These are phyloP conservation scores for Drosophila mimetica DNA, from an alignment of 2,888 invertebrate genomes.

Conservation along the genomic window DNA sequence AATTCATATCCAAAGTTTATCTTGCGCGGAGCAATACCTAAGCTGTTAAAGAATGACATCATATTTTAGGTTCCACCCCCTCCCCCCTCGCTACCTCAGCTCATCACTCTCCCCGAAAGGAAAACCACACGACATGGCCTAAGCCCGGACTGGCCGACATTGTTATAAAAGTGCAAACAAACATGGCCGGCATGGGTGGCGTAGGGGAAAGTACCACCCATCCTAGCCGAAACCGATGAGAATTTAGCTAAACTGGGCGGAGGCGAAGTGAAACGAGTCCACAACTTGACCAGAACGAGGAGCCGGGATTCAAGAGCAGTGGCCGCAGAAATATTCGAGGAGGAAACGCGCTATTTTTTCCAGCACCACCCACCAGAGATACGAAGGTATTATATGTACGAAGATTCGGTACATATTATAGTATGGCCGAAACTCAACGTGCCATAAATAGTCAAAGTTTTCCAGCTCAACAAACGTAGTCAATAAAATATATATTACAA, in stretches of 20 bases:
- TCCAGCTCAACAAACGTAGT: too few relatives aligned
- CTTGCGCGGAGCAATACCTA: not conserved
- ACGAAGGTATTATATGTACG: not conserved
- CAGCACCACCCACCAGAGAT: constrained; percentile 23
- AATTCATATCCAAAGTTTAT: not conserved
- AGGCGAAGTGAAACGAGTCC: constrained; percentile 34
- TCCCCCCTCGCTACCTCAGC: constrained; percentile 4
- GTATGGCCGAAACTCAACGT: too few relatives aligned
- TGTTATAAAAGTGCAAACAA: constrained; percentile 81
- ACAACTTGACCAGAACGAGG: constrained; percentile 58
- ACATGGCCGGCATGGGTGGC: constrained; percentile 50
- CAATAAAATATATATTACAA: too few relatives aligned
- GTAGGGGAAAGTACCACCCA: constrained; percentile 10
- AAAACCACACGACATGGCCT: constrained; percentile 24
- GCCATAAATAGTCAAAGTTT: too few relatives aligned
- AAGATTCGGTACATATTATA: not conserved
- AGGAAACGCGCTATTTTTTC: constrained; percentile 39
- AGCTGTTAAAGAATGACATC: constrained; percentile 69
- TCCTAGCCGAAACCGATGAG: constrained; percentile 13
- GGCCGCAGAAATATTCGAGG: constrained; percentile 46
- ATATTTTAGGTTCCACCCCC: constrained; percentile 62
- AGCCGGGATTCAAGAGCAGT: constrained; percentile 41
- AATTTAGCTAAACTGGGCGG: constrained; percentile 10
- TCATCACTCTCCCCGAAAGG: not conserved
- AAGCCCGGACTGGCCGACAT: constrained; percentile 56